Base-by-base conservation (phyloP, 2,797 vertebrate genomes). In the Danio albolineatus region DNA sequence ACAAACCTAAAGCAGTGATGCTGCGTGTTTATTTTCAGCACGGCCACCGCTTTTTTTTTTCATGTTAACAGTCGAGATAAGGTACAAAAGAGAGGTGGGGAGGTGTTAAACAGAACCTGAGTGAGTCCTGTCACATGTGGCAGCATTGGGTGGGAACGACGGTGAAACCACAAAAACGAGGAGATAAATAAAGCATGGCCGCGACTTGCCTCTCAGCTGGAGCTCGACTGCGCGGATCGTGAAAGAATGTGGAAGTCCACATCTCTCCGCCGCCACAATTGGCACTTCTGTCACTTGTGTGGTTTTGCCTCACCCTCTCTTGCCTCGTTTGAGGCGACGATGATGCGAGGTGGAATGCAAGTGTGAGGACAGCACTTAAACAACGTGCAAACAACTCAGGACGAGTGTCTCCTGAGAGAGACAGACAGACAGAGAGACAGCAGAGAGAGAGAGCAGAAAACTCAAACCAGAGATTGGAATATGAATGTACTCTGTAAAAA, bases 191-290 rank as follows among this genome's bases (percentile, higher is more conserved):
- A 91, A 91, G 89, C 87, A 73, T 89, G 88, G 89, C 82, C 77
- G 84, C 82, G 84, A 83, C 70, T 83, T 79, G 87, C 84, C 81
- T 87, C 86, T 82, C 73, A 76, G 76, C 57, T 64, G 54, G 73
- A 66, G 78, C 51, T 53, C 2, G 53, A 83, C 46, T 56, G 59
- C 62, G 10, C 66, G 16, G 78, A 65, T 79, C 88, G 89, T 92
- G 90, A 87, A 90, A 92, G 90, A 92, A 93, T 92, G 91, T 87
- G 90, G 86, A 90, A 91, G 89, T 92, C 89, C 87, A 90, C 91
- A 90, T 91, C 87, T 85, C 85, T 81, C 82, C 83, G 81, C 59
- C 73, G 71, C 90, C 90, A 57, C 91, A 91, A 91, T 90, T 92
- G 87, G 87, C 84, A 90, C 87, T 91, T 90, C 81, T 87, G 90